Conservation (phyloP, 64 coral and sea anemone species). For the Pocillopora verrucosa region DNA sequence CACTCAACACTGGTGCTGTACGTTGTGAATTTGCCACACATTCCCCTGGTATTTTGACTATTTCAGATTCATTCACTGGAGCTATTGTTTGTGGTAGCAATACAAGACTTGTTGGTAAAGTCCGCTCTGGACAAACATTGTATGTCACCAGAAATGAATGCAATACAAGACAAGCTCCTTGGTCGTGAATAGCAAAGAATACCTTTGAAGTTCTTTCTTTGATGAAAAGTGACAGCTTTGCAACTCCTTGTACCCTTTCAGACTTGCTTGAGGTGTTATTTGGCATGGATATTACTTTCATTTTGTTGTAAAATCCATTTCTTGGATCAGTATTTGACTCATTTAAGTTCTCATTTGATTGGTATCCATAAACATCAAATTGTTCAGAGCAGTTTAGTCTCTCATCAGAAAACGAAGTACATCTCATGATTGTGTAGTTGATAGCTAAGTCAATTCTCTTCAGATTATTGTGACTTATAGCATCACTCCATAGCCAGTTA, state of each 20-base stretch:
- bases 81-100: slow-evolving; percentile 14
- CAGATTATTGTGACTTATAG: background rate
- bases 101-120: slow-evolving; percentile 20
- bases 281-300: background rate
- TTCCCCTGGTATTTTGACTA: slow-evolving; percentile 6
- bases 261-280: background rate
- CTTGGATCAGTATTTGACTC: background rate
- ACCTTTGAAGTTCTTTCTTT: slow-evolving; percentile 26
- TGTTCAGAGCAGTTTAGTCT: slow-evolving; percentile 2
- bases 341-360: background rate
- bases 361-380: slow-evolving; percentile 36
- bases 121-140: slow-evolving; percentile 7
- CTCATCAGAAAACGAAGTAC: background rate
- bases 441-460: slow-evolving; percentile 15
- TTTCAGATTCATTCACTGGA: slow-evolving; percentile 36
- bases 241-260: background rate
- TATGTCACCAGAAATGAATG: slow-evolving; percentile 15
- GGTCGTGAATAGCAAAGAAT: slow-evolving; percentile 39
- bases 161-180: slow-evolving; percentile 26
- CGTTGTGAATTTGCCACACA: slow-evolving; percentile 33
- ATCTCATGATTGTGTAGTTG: slow-evolving; percentile 4
- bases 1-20: slow-evolving; percentile 5
- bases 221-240: background rate
- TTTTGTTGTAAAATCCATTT: slow-evolving; percentile 22
- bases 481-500: slow-evolving; percentile 29